phyloP scores from a whole-genome alignment of 1,140 invertebrate genomes.

The Diorhabda sublineata region DNA sequence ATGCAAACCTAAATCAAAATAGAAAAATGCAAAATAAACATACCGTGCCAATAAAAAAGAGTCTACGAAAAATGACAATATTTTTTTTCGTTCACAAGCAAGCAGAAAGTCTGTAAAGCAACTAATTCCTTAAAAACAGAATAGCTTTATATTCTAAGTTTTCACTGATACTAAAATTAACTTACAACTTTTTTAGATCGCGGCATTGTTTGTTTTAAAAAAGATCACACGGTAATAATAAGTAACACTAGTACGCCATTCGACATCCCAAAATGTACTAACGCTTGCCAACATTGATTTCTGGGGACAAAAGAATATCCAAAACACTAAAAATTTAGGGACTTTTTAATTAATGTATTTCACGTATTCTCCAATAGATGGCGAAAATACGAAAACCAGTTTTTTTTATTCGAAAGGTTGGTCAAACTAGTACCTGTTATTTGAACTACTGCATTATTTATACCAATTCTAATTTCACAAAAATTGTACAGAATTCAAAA shows the following conservation, averaged over 20 bases:
- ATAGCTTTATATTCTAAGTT: constrained; percentile 13
- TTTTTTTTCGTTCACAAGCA: constrained; percentile 33
- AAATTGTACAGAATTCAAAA: too few relatives aligned
- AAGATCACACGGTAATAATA: constrained; percentile 21
- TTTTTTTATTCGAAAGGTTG: constrained; percentile 24
- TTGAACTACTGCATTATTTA: too few relatives aligned
- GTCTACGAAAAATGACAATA: constrained; percentile 42
- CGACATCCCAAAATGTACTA: constrained; percentile 31
- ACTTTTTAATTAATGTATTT: constrained; percentile 36
- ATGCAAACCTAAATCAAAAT: constrained; percentile 24
- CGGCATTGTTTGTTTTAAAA: constrained; percentile 38
- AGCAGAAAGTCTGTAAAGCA: constrained; percentile 31
- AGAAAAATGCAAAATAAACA: constrained; percentile 39
- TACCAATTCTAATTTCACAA: too few relatives aligned
- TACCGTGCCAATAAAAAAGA: constrained; percentile 26
- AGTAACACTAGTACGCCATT: constrained; percentile 35
- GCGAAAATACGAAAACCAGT: constrained; percentile 13
- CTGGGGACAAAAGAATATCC: constrained; percentile 43
- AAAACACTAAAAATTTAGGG: constrained; percentile 46
- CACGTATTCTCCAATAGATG: constrained; percentile 20
- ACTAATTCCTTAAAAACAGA: constrained; percentile 10
- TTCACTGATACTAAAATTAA: constrained; percentile 22
- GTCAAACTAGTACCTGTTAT: not conserved
- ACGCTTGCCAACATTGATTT: constrained; percentile 47
- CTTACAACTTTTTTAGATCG: constrained; percentile 39